These are phyloP conservation scores for Pogoniulus pusillus DNA, from an alignment of 2,797 vertebrate genomes.

Conservation along the genomic window DNA sequence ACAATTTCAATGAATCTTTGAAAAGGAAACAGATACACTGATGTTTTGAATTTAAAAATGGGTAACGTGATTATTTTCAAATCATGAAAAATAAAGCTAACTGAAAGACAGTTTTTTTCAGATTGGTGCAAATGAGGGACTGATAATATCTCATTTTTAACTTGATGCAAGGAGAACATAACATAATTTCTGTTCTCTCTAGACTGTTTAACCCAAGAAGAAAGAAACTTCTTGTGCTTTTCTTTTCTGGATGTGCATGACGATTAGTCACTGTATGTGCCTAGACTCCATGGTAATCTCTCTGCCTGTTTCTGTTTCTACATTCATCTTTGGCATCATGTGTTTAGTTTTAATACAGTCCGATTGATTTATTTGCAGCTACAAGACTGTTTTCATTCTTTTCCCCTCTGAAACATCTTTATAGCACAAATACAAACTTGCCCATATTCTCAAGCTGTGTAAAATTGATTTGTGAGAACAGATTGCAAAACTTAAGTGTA, in stretches of 20 bases:
- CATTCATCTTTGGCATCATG: conserved; percentile 63
- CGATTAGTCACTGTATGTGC: conserved; percentile 63
- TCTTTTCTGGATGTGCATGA: conserved; percentile 15
- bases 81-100: neutral
- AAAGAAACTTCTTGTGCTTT: conserved; percentile 35
- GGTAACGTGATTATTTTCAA: neutral
- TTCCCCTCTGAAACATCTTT: conserved; percentile 24
- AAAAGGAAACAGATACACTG: neutral
- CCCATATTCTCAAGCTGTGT: conserved; percentile 19
- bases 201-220: conserved; percentile 19
- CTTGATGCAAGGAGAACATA: neutral
- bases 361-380: conserved; percentile 56
- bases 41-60: neutral
- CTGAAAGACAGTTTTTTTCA: conserved; percentile 28
- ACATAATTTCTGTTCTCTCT: conserved; percentile 42
- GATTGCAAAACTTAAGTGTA: conserved; percentile 46
- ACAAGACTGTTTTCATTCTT: conserved; percentile 51
- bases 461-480: conserved; percentile 61
- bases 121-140: neutral
- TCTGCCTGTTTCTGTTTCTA: conserved; percentile 48
- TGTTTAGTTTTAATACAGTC: conserved; percentile 61
- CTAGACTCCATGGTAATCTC: conserved; percentile 68
- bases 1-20: neutral
- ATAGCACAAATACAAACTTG: conserved; percentile 48
- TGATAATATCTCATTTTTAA: conserved; percentile 51